A percentile compares a stretch with the other conserved stretches of the same genome.
Evolutionary conservation across 2,113 vertebrate genomes (phyloP).

Genomic region (Salvelinus sp.): DNA sequence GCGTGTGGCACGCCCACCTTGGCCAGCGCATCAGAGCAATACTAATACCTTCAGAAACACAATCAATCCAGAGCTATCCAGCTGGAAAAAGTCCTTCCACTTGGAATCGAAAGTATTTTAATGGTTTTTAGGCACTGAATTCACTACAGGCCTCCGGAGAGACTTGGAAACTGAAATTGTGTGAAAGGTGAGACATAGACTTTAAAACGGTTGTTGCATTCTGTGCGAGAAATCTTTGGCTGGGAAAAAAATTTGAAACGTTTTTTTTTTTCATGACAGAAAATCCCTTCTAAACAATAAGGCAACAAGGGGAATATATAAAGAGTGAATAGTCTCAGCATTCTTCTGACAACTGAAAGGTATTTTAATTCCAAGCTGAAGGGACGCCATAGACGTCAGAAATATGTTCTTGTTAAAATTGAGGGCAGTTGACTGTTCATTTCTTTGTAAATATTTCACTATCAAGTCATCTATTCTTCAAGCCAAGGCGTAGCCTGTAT

Average conservation of each 20-base stretch:
- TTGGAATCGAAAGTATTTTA: background rate
- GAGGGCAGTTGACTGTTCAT: too few species aligned
- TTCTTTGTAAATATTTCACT: too few species aligned
- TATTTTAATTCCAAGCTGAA: too few species aligned
- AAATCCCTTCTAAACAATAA: background rate
- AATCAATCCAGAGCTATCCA: conserved; percentile 3
- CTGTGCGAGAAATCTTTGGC: too few species aligned
- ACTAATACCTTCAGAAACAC: background rate
- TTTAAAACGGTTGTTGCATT: background rate
- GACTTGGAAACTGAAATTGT: background rate
- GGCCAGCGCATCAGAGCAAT: background rate
- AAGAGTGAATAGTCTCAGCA: too few species aligned
- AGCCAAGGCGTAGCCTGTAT: too few species aligned
- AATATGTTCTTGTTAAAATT: too few species aligned
- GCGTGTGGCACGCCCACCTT: background rate
- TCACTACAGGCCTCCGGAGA: background rate
- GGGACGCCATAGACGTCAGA: too few species aligned
- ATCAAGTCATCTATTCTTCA: too few species aligned
- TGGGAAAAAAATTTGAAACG: background rate
- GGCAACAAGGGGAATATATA: too few species aligned
- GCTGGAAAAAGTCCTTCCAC: background rate
- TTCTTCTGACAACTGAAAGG: too few species aligned
- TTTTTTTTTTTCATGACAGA: background rate
- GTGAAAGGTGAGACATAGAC: background rate
- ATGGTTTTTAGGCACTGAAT: conserved; percentile 2